Conservation (phyloP, 2,797 vertebrate species). For the Cirrhinus mrigala region DNA sequence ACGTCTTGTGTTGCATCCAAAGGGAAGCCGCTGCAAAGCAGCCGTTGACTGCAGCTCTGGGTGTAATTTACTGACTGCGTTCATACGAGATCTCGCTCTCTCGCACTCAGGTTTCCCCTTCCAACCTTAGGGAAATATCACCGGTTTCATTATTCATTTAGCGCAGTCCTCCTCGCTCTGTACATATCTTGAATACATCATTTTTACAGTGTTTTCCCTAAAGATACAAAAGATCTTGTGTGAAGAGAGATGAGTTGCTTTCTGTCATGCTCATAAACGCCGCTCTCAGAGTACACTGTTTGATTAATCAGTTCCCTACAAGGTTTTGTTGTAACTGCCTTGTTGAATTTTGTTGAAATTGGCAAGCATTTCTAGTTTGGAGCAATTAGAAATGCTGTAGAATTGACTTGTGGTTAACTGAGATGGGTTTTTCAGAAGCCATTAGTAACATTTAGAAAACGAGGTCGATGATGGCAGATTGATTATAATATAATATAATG, state of each 20-base stretch:
- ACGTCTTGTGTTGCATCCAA: conserved; percentile 26
- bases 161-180: neutral
- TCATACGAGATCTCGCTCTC: conserved; percentile 18
- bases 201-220: conserved; percentile 22
- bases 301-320: neutral
- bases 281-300: neutral
- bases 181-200: conserved; percentile 41
- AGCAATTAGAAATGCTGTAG: neutral
- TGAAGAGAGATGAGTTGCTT: conserved; percentile 4
- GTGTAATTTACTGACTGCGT: conserved; percentile 33
- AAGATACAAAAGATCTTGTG: conserved; percentile 27
- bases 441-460: neutral
- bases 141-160: conserved; percentile 42
- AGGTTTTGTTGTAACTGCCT: neutral
- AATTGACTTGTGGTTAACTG: conserved; percentile 7
- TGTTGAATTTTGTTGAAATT: neutral
- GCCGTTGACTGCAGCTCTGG: conserved; percentile 4
- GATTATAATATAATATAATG: neutral
- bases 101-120: conserved; percentile 1
- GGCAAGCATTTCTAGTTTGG: neutral
- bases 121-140: conserved; percentile 44
- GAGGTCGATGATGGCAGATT: neutral
- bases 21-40: neutral
- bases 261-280: conserved; percentile 1
- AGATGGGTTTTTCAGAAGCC: neutral